Percentiles rank a stretch among this genome's conserved stretches.
Evolutionary conservation across 1,140 invertebrate genomes (phyloP).

Genomic region (Scaptomyza hsui): DNA sequence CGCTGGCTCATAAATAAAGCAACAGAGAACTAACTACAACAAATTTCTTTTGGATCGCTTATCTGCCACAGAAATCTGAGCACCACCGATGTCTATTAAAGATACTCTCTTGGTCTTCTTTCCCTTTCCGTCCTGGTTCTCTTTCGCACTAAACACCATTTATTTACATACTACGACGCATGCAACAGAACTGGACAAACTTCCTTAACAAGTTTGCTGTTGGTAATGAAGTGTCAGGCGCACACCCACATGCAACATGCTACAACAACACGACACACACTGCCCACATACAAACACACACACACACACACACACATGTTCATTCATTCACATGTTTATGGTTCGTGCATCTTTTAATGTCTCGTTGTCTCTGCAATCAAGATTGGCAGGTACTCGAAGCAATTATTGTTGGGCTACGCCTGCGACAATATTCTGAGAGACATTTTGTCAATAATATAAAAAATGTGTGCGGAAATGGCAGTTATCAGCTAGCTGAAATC

Average conservation of each 20-base stretch:
- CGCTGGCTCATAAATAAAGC: constrained; percentile 55
- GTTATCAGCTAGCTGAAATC: constrained; percentile 43
- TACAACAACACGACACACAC: constrained; percentile 24
- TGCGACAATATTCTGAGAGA: constrained; percentile 16
- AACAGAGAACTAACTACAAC: constrained; percentile 55
- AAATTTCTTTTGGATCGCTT: constrained; percentile 49
- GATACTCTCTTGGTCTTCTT: constrained; percentile 25
- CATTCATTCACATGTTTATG: no score
- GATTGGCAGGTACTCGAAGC: constrained; percentile 30
- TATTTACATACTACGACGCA: constrained; percentile 29
- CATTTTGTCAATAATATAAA: constrained; percentile 59
- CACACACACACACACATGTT: constrained; percentile 1
- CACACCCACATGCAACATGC: constrained; percentile 31
- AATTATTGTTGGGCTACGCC: constrained; percentile 49
- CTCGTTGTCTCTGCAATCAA: constrained; percentile 44
- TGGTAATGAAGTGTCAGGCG: constrained; percentile 61
- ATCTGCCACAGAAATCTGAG: constrained; percentile 74
- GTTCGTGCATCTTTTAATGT: constrained; percentile 22
- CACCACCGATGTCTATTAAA: constrained; percentile 58
- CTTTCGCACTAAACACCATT: constrained; percentile 4
- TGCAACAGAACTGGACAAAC: constrained; percentile 16
- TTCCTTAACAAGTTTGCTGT: constrained; percentile 43
- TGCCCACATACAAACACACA: constrained; percentile 17
- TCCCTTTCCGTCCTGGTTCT: not conserved
- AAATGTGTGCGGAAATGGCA: constrained; percentile 44